A percentile compares a stretch with the other conserved stretches of the same genome.
Evolutionary conservation across 2,888 invertebrate genomes (phyloP).

Genomic region (Imbricaverruca yamaguchii): DNA sequence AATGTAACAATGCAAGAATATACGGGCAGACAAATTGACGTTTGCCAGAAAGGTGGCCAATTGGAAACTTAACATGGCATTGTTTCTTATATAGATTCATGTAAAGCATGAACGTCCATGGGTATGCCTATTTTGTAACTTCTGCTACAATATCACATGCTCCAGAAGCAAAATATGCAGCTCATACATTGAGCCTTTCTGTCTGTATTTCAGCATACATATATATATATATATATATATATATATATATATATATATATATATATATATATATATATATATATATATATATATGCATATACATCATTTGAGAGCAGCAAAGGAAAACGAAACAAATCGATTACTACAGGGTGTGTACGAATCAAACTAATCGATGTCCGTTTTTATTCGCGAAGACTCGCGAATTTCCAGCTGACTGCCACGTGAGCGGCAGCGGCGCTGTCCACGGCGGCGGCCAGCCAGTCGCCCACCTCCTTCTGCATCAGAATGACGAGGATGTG

Average conservation of each 20-base stretch:
- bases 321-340: not conserved
- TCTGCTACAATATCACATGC: not conserved
- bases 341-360: not conserved
- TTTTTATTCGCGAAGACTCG: too few species aligned
- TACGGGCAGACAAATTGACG: too few species aligned
- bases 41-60: not conserved
- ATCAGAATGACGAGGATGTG: slow-evolving; percentile 81
- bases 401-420: too few species aligned
- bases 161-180: slow-evolving; percentile 2
- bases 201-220: slow-evolving; percentile 23
- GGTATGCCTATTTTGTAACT: not conserved
- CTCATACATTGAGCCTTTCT: not conserved
- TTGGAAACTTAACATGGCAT: not conserved
- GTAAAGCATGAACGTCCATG: not conserved
- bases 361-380: not conserved
- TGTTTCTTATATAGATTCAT: not conserved
- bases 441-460: too few species aligned
- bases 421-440: too few species aligned
- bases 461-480: slow-evolving; percentile 55
- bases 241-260: not conserved
- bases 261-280: not conserved
- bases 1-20: too few species aligned
- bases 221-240: not conserved
- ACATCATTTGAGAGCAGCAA: not conserved
- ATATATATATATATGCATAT: not conserved